Base-by-base conservation (phyloP, 2,113 vertebrate genomes). In the Psittacus erithacus region DNA sequence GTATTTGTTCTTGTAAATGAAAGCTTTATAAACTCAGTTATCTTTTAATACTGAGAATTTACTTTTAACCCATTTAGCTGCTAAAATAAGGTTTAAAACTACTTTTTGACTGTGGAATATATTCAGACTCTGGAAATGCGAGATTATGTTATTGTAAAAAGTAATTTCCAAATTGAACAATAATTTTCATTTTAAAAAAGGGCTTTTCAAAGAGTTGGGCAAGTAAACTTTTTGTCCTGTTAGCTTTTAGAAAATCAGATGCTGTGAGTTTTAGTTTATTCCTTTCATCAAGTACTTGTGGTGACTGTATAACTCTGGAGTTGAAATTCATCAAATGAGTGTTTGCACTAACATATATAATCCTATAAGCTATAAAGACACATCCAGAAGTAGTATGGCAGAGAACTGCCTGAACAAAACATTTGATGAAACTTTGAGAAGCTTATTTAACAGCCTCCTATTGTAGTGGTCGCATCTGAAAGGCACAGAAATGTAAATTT, bases 251-350 rank as follows among this genome's bases (percentile, higher is more conserved):
- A 86, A 90, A 93, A 88, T 59, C 24, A 52, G 28, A 35, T 86
- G 64, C 69, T 78, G 27, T 38, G 71, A 94, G 68, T 53, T 92
- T 18, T 17, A 44, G 46, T 68, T 81, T 68, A 81, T 83, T 88
- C 57, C 46, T 96, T 93, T 95, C 43, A 84, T 92, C 64, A 67
- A 44, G 43, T 64, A 57, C 64, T 82, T 84, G 60, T 75, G 44
- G 60, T 88, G 74, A 80, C 69, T 88, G 43, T 92, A 60, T 90
- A 95, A 86, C 88, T 69, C 92, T 96, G 93, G 95, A 92, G 69
- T 69, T 95, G 83, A 84, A 96, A 82, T 75, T 64, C 41, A 80
- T 92, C 76, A 86, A 68, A 92, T 81, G 76, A 24, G 4, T 88
- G 68, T 92, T 96, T 86, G 69, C 43, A 31, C 63, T 92, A 68